Percentiles rank a stretch among this genome's conserved stretches.
Conservation (phyloP, 2,797 vertebrate species). For the Erpetoichthys calabaricus region DNA sequence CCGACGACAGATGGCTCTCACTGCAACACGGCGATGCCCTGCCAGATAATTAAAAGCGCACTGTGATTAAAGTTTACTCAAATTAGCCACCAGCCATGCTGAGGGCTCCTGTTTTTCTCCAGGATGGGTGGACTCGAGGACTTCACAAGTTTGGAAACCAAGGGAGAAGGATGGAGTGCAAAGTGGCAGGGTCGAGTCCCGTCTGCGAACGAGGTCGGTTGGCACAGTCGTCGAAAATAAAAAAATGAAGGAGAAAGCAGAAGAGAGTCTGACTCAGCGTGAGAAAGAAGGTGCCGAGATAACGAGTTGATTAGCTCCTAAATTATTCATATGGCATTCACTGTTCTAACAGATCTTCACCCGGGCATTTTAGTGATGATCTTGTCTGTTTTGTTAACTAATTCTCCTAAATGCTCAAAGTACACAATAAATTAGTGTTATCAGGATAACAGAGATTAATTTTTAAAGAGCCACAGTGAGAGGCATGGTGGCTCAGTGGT, state of each 20-base stretch:
- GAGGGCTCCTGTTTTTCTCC: constrained; percentile 23
- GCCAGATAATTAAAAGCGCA: constrained; percentile 68
- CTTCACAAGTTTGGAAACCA: not conserved
- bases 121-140: constrained; percentile 6
- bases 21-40: constrained; percentile 43
- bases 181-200: no score
- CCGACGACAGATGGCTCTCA: constrained; percentile 55
- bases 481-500: no score
- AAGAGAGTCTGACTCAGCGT: constrained; percentile 9
- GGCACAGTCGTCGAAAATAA: no score
- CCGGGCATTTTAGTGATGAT: constrained; percentile 5
- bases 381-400: not conserved
- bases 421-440: no score
- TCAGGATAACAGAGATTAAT: no score
- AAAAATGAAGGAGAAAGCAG: no score
- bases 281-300: constrained; percentile 13
- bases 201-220: no score
- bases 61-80: constrained; percentile 78
- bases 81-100: constrained; percentile 64
- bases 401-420: no score
- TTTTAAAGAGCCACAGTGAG: no score
- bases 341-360: constrained; percentile 11
- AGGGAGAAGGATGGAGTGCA: no score
- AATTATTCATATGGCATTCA: constrained; percentile 18
- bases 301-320: constrained; percentile 16